Base-by-base conservation (phyloP, 2,797 vertebrate genomes). In the Scolopax bukidnonensis region DNA sequence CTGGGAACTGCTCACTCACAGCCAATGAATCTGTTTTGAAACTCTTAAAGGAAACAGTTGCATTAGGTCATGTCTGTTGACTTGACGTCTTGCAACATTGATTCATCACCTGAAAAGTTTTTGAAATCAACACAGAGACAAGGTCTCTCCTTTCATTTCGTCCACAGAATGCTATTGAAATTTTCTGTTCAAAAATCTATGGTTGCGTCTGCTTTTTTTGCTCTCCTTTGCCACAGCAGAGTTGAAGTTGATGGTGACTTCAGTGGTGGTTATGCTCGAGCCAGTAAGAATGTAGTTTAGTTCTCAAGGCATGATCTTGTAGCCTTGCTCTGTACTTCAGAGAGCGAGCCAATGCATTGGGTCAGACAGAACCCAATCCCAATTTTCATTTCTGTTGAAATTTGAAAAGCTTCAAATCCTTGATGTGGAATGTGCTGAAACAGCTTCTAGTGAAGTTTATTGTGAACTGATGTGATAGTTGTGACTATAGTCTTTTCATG, bases 1-100 rank as follows among this genome's bases (percentile, higher is more conserved):
- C 30, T 73, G 59, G 28, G 48, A 91, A 36, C 67, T 65, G 30
- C 30, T 65, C 23, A 3, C 81, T 94, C 88, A 73, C 84, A 92
- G 77, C 32, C 47, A 69, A 56, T 84, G 76, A 91, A 87, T 89
- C 85, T 94, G 33, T 78, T 97, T 70, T 56, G 36, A 84, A 94
- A 54, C 45, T 90, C 27, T 36, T 78, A 79, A 90, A 95, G 80
- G 76, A 90, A 90, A 41, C 76, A 83, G 78, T 59, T 89, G 24
- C 19, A 57, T 94, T 88, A 91, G 54, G 63, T 91, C 70, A 76
- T 23, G 36, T 92, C 69, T 93, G 24, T 93, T 73, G 51, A 89
- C 70, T 86, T 73, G 77, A 51, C 85, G 20, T 76, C 74, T 95
- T 88, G 54, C 48, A 51, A 54, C 11, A 11, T 50, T 87, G 77